These are phyloP conservation scores for Nansenia antarctica DNA, from an alignment of 2,113 vertebrate genomes.

Conservation along the genomic window DNA sequence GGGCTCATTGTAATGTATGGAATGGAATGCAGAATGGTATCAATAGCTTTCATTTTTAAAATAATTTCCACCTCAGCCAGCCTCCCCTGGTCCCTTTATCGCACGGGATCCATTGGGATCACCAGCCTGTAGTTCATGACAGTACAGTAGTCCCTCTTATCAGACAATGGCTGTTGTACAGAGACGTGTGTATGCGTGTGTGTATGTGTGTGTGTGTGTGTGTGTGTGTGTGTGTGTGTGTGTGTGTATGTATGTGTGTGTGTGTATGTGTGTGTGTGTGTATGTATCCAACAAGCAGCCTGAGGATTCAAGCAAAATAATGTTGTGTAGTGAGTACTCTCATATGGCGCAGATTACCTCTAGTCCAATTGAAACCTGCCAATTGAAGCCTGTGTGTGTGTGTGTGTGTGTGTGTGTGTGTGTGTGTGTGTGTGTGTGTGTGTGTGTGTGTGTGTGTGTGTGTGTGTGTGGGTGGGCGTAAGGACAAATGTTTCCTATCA, in stretches of 20 bases:
- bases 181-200: neutral
- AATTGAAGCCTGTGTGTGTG: neutral
- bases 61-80: neutral
- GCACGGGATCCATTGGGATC: neutral
- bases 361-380: neutral
- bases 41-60: too few relatives aligned
- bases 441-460: too few relatives aligned
- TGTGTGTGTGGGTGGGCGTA: too few relatives aligned
- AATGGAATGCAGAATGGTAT: too few relatives aligned
- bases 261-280: too few relatives aligned
- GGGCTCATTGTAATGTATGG: too few relatives aligned
- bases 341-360: neutral
- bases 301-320: neutral
- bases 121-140: neutral
- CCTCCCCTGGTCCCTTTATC: neutral
- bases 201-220: too few relatives aligned
- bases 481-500: conserved; percentile 63
- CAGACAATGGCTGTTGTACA: neutral
- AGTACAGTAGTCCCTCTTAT: too few relatives aligned
- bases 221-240: too few relatives aligned
- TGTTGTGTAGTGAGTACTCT: neutral
- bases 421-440: too few relatives aligned
- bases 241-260: neutral
- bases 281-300: neutral
- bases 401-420: too few relatives aligned